Percentiles rank a stretch among this genome's conserved stretches.
These are phyloP conservation scores for Ammodytes dubius DNA, from an alignment of 2,113 vertebrate species.

Conservation along the genomic window DNA sequence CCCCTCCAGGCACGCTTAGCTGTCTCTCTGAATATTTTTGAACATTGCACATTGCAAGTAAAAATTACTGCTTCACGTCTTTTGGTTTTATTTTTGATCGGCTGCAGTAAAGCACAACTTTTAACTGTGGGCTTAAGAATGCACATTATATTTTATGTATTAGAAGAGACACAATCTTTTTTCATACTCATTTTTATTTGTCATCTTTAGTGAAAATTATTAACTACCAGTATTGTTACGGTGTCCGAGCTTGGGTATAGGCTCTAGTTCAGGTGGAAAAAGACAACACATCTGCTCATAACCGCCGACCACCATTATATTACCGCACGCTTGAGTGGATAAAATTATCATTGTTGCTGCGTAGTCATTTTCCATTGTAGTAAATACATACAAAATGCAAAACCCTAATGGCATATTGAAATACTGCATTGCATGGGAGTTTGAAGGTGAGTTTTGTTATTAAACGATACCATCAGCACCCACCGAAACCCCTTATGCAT, in stretches of 20 bases:
- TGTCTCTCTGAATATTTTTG: constrained; percentile 1
- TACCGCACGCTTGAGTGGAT: constrained; percentile 33
- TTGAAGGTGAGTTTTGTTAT: constrained; percentile 35
- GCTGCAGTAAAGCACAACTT: constrained; percentile 13
- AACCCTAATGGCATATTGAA: constrained; percentile 29
- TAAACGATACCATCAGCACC: constrained; percentile 10
- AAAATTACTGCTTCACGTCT: background rate
- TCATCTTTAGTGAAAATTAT: background rate
- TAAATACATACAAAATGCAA: constrained; percentile 27
- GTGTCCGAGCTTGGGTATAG: background rate
- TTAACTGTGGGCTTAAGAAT: background rate
- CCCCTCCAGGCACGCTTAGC: background rate
- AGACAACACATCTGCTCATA: constrained; percentile 13
- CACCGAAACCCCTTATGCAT: constrained; percentile 10
- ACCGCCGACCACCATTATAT: constrained; percentile 15
- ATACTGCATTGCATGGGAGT: constrained; percentile 4
- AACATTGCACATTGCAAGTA: background rate
- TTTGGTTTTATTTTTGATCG: background rate
- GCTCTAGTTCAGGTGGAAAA: constrained; percentile 1
- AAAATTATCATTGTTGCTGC: constrained; percentile 19
- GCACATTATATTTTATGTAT: background rate
- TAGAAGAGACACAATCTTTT: background rate
- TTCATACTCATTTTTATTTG: constrained; percentile 25
- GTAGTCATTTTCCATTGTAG: constrained; percentile 15
- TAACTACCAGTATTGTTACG: background rate